A percentile compares a stretch with the other conserved stretches of the same genome.
Conservation (phyloP, 2,888 invertebrate genomes). For the Pristionchus entomophagus region DNA sequence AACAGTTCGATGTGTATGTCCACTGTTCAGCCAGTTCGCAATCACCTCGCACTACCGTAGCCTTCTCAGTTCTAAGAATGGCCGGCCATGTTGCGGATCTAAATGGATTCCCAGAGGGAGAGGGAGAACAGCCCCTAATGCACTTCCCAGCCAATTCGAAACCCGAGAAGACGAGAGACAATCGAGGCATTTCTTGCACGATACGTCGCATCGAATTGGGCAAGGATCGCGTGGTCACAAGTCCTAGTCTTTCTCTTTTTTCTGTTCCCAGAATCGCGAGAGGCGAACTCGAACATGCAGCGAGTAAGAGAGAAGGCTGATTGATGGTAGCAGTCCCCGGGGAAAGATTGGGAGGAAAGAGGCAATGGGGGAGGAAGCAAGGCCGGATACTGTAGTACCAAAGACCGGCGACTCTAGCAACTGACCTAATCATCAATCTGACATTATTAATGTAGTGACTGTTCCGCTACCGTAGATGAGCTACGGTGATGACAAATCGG, state of each 20-base stretch:
- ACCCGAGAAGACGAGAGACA: neutral
- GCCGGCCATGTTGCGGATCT: neutral
- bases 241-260: neutral
- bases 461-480: neutral
- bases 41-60: neutral
- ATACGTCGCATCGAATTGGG: neutral
- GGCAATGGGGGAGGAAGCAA: neutral
- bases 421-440: too few species aligned
- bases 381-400: neutral
- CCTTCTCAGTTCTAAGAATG: neutral
- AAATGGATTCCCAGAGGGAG: conserved; percentile 16
- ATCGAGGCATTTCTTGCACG: neutral
- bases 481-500: too few species aligned
- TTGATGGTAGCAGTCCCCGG: conserved; percentile 32
- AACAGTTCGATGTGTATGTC: too few species aligned
- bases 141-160: neutral
- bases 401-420: too few species aligned
- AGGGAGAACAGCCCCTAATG: conserved; percentile 10
- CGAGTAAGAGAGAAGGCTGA: conserved; percentile 5
- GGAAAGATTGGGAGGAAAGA: neutral
- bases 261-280: conserved; percentile 34
- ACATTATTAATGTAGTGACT: neutral
- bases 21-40: too few species aligned
- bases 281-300: conserved; percentile 3
- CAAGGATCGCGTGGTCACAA: neutral